A percentile compares a stretch with the other conserved stretches of the same genome.
These are phyloP conservation scores for Diachasmimorpha longicaudata DNA, from an alignment of 1,140 invertebrate species.

Conservation along the genomic window DNA sequence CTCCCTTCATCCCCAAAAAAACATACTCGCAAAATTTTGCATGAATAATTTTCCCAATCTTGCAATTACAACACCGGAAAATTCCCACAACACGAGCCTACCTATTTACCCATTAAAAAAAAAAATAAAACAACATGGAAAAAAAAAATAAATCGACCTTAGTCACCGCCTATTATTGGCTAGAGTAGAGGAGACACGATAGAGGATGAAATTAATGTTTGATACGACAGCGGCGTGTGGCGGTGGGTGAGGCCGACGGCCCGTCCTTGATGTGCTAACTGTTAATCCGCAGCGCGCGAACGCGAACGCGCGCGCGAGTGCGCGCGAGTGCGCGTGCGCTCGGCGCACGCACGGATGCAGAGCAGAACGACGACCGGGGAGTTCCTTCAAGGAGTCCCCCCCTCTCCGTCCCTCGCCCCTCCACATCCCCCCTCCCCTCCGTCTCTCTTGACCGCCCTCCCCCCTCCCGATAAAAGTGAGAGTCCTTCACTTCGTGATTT, in stretches of 20 bases:
- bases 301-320: too few relatives aligned
- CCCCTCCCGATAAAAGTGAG: slow-evolving; percentile 51
- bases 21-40: too few relatives aligned
- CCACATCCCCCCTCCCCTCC: slow-evolving; percentile 24
- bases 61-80: too few relatives aligned
- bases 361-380: slow-evolving; percentile 52
- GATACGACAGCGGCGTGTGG: slow-evolving; percentile 28
- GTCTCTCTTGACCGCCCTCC: not conserved
- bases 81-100: too few relatives aligned
- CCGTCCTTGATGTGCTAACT: slow-evolving; percentile 57
- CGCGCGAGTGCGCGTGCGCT: not conserved
- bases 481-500: slow-evolving; percentile 45
- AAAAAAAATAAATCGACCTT: not conserved
- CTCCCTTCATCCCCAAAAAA: too few relatives aligned
- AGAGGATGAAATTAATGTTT: not conserved
- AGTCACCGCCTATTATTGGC: not conserved
- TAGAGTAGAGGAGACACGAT: not conserved
- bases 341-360: slow-evolving; percentile 46
- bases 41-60: too few relatives aligned
- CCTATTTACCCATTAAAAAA: too few relatives aligned
- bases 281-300: slow-evolving; percentile 49
- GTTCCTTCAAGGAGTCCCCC: slow-evolving; percentile 52
- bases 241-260: slow-evolving; percentile 47
- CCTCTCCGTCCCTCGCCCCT: too few relatives aligned
- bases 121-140: not conserved